Base-by-base conservation (phyloP, 2,888 invertebrate species). In the Pecten maximus region DNA sequence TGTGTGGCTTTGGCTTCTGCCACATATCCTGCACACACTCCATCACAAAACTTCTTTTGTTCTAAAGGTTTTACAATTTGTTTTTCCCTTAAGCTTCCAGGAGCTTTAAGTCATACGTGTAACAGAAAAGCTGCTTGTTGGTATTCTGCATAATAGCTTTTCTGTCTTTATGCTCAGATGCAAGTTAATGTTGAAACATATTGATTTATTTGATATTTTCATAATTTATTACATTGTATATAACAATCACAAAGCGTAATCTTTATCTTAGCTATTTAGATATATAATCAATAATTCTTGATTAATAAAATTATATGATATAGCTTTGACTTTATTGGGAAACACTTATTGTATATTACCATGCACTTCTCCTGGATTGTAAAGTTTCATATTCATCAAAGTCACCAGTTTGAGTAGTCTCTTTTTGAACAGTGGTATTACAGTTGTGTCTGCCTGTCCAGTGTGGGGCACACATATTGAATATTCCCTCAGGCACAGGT, bases 271-370 rank as follows among this genome's bases (percentile, higher is more conserved):
- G 48, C 19, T 48, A 48, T 10, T 8, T 2, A 48, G 48, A 48
- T 12, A 48, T 48, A 48, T 48, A 48, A 16, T 16, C 15, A 4
- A 8, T 12, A 16, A 48, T 12, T 15, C 48, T 16, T 48, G 16
- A 48, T 48, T 48, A 48, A 48, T 1, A 48, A 48, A 15, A 48
- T 15, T 15, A 50, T 54, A n/a, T 23, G 0, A 54, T 54, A 35
- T 28, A 35, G 74, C 74, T 74, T 35, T 74, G 15, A 74, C 28
- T 74, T 74, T 60, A 40, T 12, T 88, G 40, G 60, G 74, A 39
- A 60, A 89, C 74, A 39, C 50, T 40, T 19, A 54, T 54, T 74
- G 60, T 74, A 89, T 89, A 44, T 74, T 60, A 23, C 74, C 40
- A 40, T 54, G 28, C 40, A 40, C 60, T 74, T 60, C 40, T 40